Base-by-base conservation (phyloP, 2,113 vertebrate genomes). In the Epinephelus moara region DNA sequence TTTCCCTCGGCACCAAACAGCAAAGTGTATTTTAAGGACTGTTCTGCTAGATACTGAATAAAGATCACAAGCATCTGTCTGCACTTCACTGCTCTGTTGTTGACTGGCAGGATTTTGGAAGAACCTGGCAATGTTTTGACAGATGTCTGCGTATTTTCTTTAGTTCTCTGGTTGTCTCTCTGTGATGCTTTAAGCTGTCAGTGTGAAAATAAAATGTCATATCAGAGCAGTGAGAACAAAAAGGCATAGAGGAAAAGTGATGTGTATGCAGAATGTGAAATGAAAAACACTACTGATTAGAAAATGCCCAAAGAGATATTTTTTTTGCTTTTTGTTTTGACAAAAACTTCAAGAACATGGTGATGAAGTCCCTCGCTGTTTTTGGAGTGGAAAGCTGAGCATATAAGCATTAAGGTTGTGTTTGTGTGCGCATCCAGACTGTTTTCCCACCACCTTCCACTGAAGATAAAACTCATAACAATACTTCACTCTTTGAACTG, bases 401-500 rank as follows among this genome's bases (percentile, higher is more conserved):
- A 59, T 82, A 69, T 79, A 87, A 37, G 64, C 50, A 80, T 33
- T 78, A 11, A 21, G 6, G 45, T 53, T 11, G 0, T 52, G 61
- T 56, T 61, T 74, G 59, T 73, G 76, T 55, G 40, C 45, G 42
- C 23, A 25, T 1, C 3, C 14, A 52, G 5, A 56, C 30, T 21
- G 15, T 64, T 67, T 78, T 66, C 19, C 8, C 15, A 60, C 27
- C 3, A 2, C 77, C 66, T 33, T 70, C 17, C 19, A 61, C 27
- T 81, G 70, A 1, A 70, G 71, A 88, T 75, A 72, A 88, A 67
- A 85, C 50, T 78, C 75, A 37, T 55, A 81, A 78, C 33, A 81
- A 74, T 21, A 76, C 40, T 82, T 86, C 59, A 74, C 61, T 64
- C 61, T 89, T 91, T 90, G 67, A 92, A 81, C 74, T 87, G 56